Evolutionary conservation across 2,113 vertebrate species (phyloP), one percentile per base, ranked within the genome.

Genomic region (Aldabrachelys gigantea): DNA sequence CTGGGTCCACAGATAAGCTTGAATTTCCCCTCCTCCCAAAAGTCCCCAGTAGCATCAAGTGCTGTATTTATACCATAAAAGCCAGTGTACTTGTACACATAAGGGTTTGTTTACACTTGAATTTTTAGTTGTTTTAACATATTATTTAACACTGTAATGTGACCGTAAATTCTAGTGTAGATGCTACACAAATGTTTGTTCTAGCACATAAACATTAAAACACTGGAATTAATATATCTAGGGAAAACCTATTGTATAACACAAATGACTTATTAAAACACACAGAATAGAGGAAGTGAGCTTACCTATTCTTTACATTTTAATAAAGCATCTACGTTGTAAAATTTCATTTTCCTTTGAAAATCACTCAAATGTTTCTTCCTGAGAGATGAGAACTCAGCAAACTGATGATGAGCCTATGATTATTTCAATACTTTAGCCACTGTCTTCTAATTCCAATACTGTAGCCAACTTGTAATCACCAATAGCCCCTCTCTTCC

Each of bases 141-240:
- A 21, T 24, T 53, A 13, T 53, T 38, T 25, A 81, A 6, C 17
- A 3, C 76, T 53, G 0, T 14, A 8, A 7, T 1, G 1, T 1
- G 24, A 4, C 65, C 72, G 0, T 80, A 10, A 59, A 53, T 93
- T 82, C 38, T 89, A 17, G 7, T 6, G 0, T 6, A 41, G 82
- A n/a, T 38, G 16, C 29, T 56, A 35, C 5, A 4, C 57, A 31
- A 62, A 62, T 62, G 27, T 31, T 62, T 62, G 27, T 62, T 65
- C 62, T 65, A 65, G 62, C 2, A 1, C 10, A 91, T 79, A 19
- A 2, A 9, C 8, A 2, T 80, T 88, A 81, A 72, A 91, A n/a
- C 0, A 0, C 2, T 89, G 88, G 21, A 84, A 5, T 52, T 54
- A 35, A 1, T 41, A 91, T 79, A n/a, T 80, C 29, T 5, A 69